Conservation (phyloP, 1,140 invertebrate species). For the Aporrectodea caliginosa region DNA sequence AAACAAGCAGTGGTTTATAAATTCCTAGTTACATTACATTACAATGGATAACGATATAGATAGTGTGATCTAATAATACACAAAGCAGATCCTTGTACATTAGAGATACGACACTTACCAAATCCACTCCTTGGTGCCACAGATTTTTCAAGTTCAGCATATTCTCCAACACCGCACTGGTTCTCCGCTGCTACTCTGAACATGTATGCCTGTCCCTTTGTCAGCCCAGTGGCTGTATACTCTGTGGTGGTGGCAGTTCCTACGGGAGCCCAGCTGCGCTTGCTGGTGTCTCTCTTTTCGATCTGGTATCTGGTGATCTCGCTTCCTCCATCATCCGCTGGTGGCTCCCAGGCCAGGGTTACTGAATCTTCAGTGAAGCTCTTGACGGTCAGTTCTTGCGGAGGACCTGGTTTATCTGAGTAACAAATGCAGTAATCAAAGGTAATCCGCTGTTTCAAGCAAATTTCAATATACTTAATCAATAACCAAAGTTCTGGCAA, state of each 20-base stretch:
- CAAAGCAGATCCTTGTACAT: too few relatives aligned
- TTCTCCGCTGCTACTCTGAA: conserved; percentile 86
- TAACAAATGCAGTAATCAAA: background rate
- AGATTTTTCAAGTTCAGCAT: conserved; percentile 64
- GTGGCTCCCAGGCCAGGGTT: conserved; percentile 84
- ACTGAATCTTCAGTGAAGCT: conserved; percentile 90
- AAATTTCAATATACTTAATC: too few relatives aligned
- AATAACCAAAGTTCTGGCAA: too few relatives aligned
- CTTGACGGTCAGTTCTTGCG: conserved; percentile 71
- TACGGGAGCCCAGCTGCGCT: conserved; percentile 81
- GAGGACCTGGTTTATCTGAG: conserved; percentile 78
- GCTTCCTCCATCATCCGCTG: conserved; percentile 72
- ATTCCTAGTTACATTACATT: too few relatives aligned
- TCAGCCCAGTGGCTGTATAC: conserved; percentile 75
- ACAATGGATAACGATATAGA: too few relatives aligned
- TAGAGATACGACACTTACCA: too few relatives aligned
- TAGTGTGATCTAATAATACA: too few relatives aligned
- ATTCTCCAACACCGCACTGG: conserved; percentile 69
- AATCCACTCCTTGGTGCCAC: conserved; percentile 48
- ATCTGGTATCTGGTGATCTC: conserved; percentile 76
- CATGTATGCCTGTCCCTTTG: conserved; percentile 82
- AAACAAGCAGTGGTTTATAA: too few relatives aligned
- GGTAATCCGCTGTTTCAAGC: too few relatives aligned
- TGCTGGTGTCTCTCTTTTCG: conserved; percentile 91
- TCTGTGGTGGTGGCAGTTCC: conserved; percentile 40